Evolutionary conservation across 2,113 vertebrate genomes (phyloP).

Genomic region (Vanacampus margaritifer): DNA sequence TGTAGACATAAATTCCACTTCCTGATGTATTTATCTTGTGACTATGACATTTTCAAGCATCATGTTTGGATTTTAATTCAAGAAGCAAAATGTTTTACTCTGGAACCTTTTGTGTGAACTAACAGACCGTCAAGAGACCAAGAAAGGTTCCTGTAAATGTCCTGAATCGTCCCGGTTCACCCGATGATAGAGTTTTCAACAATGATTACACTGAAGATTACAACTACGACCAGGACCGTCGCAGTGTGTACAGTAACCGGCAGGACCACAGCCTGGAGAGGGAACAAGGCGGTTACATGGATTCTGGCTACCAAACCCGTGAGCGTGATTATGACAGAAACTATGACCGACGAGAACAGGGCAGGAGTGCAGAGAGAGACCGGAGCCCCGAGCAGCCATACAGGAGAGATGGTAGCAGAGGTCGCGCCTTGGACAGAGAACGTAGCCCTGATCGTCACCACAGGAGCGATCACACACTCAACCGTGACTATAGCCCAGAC

Average conservation of each 20-base stretch:
- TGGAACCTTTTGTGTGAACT: constrained; percentile 9
- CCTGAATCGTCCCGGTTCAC: constrained; percentile 70
- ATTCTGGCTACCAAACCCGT: constrained; percentile 65
- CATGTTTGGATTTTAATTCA: background rate
- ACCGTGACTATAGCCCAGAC: constrained; percentile 70
- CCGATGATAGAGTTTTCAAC: constrained; percentile 79
- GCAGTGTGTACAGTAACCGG: constrained; percentile 78
- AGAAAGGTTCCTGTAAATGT: constrained; percentile 77
- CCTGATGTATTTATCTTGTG: background rate
- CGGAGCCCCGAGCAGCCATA: constrained; percentile 73
- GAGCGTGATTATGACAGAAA: constrained; percentile 67
- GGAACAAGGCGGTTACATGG: constrained; percentile 59
- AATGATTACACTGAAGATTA: constrained; percentile 83
- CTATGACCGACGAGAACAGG: constrained; percentile 61
- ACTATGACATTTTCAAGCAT: background rate
- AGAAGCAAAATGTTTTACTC: background rate
- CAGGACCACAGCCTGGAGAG: constrained; percentile 70
- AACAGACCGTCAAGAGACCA: constrained; percentile 87
- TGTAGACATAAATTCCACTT: background rate
- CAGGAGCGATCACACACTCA: constrained; percentile 61
- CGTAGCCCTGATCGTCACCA: constrained; percentile 62
- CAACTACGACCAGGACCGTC: constrained; percentile 72
- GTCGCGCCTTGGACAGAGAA: constrained; percentile 76
- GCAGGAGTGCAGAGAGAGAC: constrained; percentile 66
- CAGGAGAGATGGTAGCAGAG: constrained; percentile 74